Evolutionary conservation across 2,888 invertebrate species (phyloP).

Genomic region (Heteromurus nitidus): DNA sequence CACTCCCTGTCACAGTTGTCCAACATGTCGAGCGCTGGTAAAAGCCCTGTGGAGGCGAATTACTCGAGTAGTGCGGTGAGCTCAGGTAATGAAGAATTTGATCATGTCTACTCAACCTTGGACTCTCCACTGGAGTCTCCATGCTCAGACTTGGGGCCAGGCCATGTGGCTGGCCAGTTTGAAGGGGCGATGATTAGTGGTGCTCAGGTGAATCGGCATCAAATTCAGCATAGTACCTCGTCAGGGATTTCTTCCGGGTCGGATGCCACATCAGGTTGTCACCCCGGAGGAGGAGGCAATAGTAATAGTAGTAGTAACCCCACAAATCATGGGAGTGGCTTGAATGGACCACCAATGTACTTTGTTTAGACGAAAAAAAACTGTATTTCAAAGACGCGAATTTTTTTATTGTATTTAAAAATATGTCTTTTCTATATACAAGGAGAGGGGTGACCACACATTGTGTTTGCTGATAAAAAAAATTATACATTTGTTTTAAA

Average conservation of each 20-base stretch:
- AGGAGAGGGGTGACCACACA: neutral
- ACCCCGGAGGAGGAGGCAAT: slow-evolving; percentile 17
- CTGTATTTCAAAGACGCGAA: slow-evolving; percentile 4
- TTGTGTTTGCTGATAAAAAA: neutral
- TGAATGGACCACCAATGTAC: slow-evolving; percentile 59
- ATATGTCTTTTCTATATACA: slow-evolving; percentile 8
- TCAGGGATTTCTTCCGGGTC: slow-evolving; percentile 68
- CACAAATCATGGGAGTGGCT: too few species aligned
- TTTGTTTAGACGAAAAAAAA: slow-evolving; percentile 42
- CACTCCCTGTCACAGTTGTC: slow-evolving; percentile 68
- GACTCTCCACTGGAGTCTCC: slow-evolving; percentile 71
- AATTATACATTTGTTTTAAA: neutral
- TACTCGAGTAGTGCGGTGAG: slow-evolving; percentile 71
- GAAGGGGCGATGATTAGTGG: slow-evolving; percentile 47
- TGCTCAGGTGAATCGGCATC: slow-evolving; percentile 53
- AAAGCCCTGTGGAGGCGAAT: slow-evolving; percentile 68
- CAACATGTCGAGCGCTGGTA: slow-evolving; percentile 62
- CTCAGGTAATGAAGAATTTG: slow-evolving; percentile 69
- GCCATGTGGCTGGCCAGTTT: slow-evolving; percentile 51
- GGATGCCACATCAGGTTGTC: slow-evolving; percentile 63
- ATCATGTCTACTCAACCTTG: slow-evolving; percentile 73
- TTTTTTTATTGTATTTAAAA: neutral
- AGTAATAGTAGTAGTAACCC: too few species aligned
- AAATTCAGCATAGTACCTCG: slow-evolving; percentile 64
- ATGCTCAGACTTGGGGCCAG: slow-evolving; percentile 50